Conservation (phyloP, 2,888 invertebrate genomes). For the Allacma fusca region DNA sequence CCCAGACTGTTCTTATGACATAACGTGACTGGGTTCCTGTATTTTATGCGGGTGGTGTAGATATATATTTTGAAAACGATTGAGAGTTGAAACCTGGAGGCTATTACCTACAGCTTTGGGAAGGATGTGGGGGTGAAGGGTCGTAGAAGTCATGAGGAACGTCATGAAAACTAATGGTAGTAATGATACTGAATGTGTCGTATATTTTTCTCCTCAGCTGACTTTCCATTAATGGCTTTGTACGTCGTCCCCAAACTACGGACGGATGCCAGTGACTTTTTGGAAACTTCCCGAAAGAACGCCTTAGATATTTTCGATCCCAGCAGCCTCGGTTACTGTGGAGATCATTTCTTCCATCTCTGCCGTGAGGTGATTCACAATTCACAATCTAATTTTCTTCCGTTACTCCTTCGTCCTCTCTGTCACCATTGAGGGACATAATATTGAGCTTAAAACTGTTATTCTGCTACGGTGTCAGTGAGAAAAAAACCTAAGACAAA, state of each 20-base stretch:
- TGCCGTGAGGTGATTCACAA: slow-evolving; percentile 73
- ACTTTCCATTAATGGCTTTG: slow-evolving; percentile 90
- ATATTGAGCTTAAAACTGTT: neutral
- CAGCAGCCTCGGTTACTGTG: slow-evolving; percentile 79
- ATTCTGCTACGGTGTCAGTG: slow-evolving; percentile 37
- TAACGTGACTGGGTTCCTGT: slow-evolving; percentile 31
- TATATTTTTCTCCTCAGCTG: slow-evolving; percentile 69
- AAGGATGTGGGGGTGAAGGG: neutral
- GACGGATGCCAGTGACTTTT: slow-evolving; percentile 85
- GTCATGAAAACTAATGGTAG: slow-evolving; percentile 40
- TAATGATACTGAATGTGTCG: slow-evolving; percentile 32
- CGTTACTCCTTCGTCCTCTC: neutral
- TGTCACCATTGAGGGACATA: neutral
- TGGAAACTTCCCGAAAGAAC: slow-evolving; percentile 82
- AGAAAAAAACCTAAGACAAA: neutral
- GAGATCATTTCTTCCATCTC: slow-evolving; percentile 84
- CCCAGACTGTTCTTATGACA: slow-evolving; percentile 16
- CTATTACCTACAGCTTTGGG: neutral
- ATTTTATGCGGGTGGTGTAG: slow-evolving; percentile 25
- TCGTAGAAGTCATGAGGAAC: neutral
- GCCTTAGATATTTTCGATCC: slow-evolving; percentile 88
- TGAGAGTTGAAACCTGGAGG: neutral
- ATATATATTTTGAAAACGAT: slow-evolving; percentile 39
- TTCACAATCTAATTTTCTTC: slow-evolving; percentile 8
- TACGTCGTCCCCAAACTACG: slow-evolving; percentile 88